Base-by-base conservation (phyloP, 2,113 vertebrate genomes). In the Axis porcinus region DNA sequence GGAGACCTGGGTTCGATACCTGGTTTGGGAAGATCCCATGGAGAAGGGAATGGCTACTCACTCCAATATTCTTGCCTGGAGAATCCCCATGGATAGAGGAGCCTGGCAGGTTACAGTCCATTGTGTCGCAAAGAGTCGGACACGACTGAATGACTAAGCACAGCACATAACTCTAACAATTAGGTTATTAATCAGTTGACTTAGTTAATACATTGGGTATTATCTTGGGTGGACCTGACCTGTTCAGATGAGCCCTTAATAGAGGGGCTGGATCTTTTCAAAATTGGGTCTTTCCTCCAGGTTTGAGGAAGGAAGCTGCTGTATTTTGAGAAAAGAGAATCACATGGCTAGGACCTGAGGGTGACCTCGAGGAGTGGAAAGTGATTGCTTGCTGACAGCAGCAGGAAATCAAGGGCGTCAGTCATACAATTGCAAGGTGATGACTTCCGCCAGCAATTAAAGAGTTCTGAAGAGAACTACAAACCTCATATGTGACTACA, bases 101-200 rank as follows among this genome's bases (percentile, higher is more conserved):
- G 67, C 67, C 67, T 70, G 67, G n/a, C 19, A 70, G 67, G 19
- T 36, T 40, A 70, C 19, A 23, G 67, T 70, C 19, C n/a, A 40
- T 0, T 1, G 64, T 10, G 19, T 40, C 0, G 0, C n/a, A 70
- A 70, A 70, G 67, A 40, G 5, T 70, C 2, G 0, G n/a, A 23
- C n/a, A 40, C 0, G 5, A 70, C 67, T 70, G 67, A 40, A 70
- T 70, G 19, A 40, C 67, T 70, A 70, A 70, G n/a, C 67, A 70
- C n/a, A 40, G 19, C 67, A 70, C 67, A 0, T 54, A 33, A 40
- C n/a, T 91, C 43, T 47, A 76, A 25, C 50, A 17, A 90, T 43
- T 67, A 67, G 45, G 40, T 91, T 86, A 55, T 40, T 64, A 55
- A 79, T 81, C 64, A 33, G 14, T 27, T 87, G 82, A 27, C 21